These are phyloP conservation scores for Allobates femoralis DNA, from an alignment of 2,797 vertebrate genomes.

Conservation along the genomic window DNA sequence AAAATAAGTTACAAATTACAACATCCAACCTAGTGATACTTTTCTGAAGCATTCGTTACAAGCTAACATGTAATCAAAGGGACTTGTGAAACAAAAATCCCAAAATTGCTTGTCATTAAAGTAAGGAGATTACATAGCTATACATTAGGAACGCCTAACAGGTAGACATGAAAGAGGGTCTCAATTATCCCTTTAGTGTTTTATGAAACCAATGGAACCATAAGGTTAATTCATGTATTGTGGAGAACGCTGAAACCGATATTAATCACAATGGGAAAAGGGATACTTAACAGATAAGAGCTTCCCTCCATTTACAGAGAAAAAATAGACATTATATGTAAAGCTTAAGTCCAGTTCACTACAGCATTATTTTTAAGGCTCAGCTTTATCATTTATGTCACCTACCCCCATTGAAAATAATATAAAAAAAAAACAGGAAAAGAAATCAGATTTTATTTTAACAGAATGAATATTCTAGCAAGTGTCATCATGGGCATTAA, in stretches of 20 bases:
- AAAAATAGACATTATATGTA: constrained; percentile 41
- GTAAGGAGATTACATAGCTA: constrained; percentile 38
- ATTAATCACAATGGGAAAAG: constrained; percentile 14
- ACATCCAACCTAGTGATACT: constrained; percentile 15
- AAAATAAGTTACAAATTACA: background rate
- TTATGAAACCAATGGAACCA: constrained; percentile 32
- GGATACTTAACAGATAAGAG: constrained; percentile 43
- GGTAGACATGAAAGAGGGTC: constrained; percentile 2
- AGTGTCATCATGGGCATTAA: background rate
- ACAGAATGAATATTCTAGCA: background rate
- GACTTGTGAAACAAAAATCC: constrained; percentile 38
- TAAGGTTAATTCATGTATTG: constrained; percentile 43
- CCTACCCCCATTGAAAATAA: background rate
- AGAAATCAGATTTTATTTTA: background rate
- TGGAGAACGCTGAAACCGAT: background rate
- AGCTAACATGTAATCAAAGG: constrained; percentile 26
- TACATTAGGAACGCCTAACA: constrained; percentile 28
- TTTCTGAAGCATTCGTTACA: constrained; percentile 27
- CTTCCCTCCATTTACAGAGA: background rate
- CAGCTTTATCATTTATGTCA: background rate
- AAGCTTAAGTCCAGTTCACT: background rate
- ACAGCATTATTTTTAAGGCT: background rate
- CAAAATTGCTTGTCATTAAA: constrained; percentile 46
- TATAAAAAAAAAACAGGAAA: background rate
- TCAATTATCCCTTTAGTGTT: constrained; percentile 49